Percentiles rank a stretch among this genome's conserved stretches.
Conservation (phyloP, 1,140 invertebrate species). For the Caerostris extrusa region DNA sequence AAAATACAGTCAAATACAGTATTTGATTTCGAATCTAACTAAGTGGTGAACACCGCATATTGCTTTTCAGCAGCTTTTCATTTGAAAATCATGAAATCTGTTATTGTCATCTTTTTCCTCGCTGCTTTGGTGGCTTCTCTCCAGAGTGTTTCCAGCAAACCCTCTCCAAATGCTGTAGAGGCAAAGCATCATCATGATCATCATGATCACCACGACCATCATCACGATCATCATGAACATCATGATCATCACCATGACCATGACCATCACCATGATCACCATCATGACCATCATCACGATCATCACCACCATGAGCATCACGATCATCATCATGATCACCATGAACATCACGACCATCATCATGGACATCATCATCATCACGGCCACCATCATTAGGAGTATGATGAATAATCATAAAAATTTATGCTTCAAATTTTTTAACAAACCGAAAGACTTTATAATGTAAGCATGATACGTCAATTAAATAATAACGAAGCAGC, state of each 20-base stretch:
- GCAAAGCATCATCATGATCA: not conserved
- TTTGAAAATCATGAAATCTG: not conserved
- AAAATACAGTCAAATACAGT: too few relatives aligned
- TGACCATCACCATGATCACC: not conserved
- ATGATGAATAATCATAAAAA: too few relatives aligned
- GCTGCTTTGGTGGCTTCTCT: not conserved
- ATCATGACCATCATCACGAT: not conserved
- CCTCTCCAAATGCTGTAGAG: not conserved
- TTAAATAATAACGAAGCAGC: too few relatives aligned
- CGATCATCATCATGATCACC: not conserved
- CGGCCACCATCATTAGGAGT: too few relatives aligned
- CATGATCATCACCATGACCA: not conserved
- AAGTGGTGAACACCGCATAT: too few relatives aligned
- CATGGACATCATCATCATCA: not conserved
- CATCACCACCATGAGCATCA: not conserved
- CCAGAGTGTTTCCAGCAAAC: not conserved
- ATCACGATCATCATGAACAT: not conserved
- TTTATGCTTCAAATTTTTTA: too few relatives aligned
- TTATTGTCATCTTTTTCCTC: not conserved
- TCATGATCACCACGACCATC: not conserved
- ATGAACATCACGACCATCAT: not conserved
- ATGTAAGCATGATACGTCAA: too few relatives aligned
- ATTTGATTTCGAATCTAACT: too few relatives aligned
- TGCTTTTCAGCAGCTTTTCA: too few relatives aligned
- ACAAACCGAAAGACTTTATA: too few relatives aligned